Percentiles rank a stretch among this genome's conserved stretches.
phyloP scores from a whole-genome alignment of 2,113 vertebrate genomes.

The Pseudopipra pipra region DNA sequence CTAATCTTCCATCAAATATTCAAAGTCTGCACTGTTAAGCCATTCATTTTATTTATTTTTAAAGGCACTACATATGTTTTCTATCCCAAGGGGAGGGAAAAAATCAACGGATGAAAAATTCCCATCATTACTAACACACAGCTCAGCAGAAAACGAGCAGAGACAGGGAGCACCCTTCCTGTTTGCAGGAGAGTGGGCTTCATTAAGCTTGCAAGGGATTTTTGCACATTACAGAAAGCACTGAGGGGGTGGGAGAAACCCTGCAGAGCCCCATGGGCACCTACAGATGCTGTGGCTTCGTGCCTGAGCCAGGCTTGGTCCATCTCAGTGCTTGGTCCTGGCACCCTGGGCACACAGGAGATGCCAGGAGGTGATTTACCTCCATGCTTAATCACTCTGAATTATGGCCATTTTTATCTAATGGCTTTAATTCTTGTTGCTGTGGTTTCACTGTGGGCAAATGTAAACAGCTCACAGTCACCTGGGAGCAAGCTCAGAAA shows the following conservation, averaged over 20 bases:
- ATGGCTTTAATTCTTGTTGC: constrained; percentile 51
- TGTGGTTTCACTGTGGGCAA: constrained; percentile 40
- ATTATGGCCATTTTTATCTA: constrained; percentile 40
- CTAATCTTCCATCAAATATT: constrained; percentile 11
- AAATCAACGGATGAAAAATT: not conserved
- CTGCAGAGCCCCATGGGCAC: not conserved
- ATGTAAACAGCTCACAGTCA: constrained; percentile 36
- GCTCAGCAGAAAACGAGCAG: not conserved
- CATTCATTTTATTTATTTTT: constrained; percentile 16
- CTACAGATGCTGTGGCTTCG: not conserved
- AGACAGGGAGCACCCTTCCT: not conserved
- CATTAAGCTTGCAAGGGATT: not conserved
- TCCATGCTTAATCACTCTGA: constrained; percentile 9
- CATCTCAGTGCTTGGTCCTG: not conserved
- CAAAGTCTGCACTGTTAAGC: not conserved
- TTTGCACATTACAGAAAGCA: not conserved
- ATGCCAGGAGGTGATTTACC: not conserved
- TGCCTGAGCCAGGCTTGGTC: not conserved
- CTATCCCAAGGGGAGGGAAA: not conserved
- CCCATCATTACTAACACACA: not conserved
- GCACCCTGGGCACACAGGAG: not conserved
- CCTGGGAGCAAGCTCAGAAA: not conserved
- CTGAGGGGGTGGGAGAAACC: not conserved
- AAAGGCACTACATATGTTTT: constrained; percentile 12
- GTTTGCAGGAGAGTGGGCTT: not conserved